phyloP scores from a whole-genome alignment of 2,888 invertebrate genomes.

The Cyrtodaria siliqua region DNA sequence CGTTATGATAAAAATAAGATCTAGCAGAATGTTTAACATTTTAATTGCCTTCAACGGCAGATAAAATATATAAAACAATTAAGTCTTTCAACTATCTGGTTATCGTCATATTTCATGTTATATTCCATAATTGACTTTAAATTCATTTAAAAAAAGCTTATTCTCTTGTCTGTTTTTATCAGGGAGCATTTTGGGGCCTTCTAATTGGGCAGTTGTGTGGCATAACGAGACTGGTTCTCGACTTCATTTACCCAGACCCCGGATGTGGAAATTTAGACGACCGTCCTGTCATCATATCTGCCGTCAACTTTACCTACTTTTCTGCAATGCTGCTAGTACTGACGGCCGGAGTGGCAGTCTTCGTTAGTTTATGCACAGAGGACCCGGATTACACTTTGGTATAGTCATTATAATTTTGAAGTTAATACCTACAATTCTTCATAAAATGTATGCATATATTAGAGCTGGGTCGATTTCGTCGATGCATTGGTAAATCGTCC shows the following conservation, averaged over 20 bases:
- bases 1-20: no score
- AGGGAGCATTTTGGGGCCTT: conserved; percentile 86
- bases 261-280: conserved; percentile 84
- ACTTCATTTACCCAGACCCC: conserved; percentile 85
- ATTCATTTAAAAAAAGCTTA: no score
- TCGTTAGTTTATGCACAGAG: conserved; percentile 70
- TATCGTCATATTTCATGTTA: no score
- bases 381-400: conserved; percentile 61
- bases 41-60: no score
- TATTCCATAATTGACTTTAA: no score
- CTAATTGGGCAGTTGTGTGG: conserved; percentile 85
- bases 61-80: no score
- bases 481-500: no score
- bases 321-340: conserved; percentile 72
- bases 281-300: conserved; percentile 77
- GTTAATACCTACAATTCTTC: no score
- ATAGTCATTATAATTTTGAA: background rate
- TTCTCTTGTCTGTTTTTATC: conserved; percentile 20
- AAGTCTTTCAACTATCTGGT: no score
- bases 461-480: no score
- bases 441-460: no score
- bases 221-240: conserved; percentile 85
- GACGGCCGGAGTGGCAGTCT: conserved; percentile 67
- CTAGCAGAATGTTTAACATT: no score
- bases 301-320: conserved; percentile 79